Conservation (phyloP, 1,140 invertebrate genomes). For the Melipona quadrifasciata region DNA sequence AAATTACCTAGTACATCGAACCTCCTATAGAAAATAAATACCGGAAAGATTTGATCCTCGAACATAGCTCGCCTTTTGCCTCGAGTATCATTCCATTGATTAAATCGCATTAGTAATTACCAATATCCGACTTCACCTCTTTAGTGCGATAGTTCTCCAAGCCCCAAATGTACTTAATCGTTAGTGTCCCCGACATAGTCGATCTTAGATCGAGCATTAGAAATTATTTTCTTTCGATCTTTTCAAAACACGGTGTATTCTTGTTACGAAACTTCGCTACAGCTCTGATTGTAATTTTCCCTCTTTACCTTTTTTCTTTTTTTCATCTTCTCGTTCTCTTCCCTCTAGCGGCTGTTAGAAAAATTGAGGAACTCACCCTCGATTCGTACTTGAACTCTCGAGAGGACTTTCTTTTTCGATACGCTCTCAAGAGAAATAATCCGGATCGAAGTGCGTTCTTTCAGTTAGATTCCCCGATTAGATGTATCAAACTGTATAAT, state of each 20-base stretch:
- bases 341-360: neutral
- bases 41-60: conserved; percentile 50
- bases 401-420: no score
- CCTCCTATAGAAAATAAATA: conserved; percentile 55
- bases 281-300: conserved; percentile 5
- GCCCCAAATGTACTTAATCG: neutral
- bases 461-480: conserved; percentile 22
- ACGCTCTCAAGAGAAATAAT: no score
- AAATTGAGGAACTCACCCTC: neutral
- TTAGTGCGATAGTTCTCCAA: conserved; percentile 30
- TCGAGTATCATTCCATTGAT: conserved; percentile 61
- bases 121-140: conserved; percentile 5
- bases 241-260: neutral
- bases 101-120: conserved; percentile 26
- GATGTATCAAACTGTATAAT: neutral
- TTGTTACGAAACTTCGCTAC: conserved; percentile 10
- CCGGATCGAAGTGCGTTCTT: conserved; percentile 4
- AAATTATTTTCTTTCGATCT: conserved; percentile 18
- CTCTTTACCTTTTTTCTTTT: neutral
- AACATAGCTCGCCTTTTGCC: conserved; percentile 80
- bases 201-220: conserved; percentile 51
- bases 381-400: neutral
- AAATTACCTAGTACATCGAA: conserved; percentile 59
- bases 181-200: conserved; percentile 28
- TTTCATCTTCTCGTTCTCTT: neutral